These are phyloP conservation scores for Tetrax tetrax DNA, from an alignment of 2,113 vertebrate species.

Conservation along the genomic window DNA sequence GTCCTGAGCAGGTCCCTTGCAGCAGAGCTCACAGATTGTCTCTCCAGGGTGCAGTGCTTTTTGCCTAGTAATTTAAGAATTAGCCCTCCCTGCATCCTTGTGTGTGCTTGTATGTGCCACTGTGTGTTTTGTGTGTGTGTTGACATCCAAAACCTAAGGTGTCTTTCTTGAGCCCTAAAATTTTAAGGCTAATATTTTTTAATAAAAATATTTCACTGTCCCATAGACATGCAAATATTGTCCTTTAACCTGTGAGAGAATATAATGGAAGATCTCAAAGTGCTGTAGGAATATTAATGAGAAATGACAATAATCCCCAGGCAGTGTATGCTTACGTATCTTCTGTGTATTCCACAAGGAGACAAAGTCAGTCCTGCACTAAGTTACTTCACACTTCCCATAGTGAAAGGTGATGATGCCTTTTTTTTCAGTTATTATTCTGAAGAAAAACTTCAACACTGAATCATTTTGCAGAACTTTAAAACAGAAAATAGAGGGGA, in stretches of 20 bases:
- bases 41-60: not conserved
- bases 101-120: not conserved
- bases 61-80: not conserved
- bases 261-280: conserved; percentile 2
- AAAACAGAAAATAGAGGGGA: not conserved
- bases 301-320: not conserved
- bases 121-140: not conserved
- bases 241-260: conserved; percentile 37
- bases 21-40: accelerated
- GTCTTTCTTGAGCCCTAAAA: not conserved
- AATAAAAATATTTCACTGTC: conserved; percentile 44
- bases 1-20: not conserved
- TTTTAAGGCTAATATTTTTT: conserved; percentile 14
- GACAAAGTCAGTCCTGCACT: not conserved
- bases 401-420: not conserved
- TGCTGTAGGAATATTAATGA: conserved; percentile 33
- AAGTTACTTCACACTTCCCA: not conserved
- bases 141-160: not conserved
- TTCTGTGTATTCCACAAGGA: not conserved
- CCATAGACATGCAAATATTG: conserved; percentile 32
- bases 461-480: not conserved
- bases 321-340: not conserved
- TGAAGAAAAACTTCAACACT: not conserved
- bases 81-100: not conserved
- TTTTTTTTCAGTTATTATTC: not conserved